Evolutionary conservation across 2,888 invertebrate genomes (phyloP).

Genomic region (Eledona agricola): DNA sequence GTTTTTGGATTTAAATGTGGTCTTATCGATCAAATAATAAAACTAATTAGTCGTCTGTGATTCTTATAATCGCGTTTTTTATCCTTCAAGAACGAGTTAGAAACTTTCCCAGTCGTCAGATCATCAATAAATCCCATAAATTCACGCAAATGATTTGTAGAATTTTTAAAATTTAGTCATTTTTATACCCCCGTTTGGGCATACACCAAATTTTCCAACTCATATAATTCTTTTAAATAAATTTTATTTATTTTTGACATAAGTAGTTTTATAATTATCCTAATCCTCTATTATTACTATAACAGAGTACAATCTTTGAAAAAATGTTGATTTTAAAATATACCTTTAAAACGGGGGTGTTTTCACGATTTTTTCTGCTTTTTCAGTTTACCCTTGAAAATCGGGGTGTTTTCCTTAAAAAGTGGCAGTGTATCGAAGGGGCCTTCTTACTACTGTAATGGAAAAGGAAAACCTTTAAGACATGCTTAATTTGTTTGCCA

Average conservation of each 20-base stretch:
- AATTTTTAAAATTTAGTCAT: conserved; percentile 17
- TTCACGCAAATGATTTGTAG: conserved; percentile 9
- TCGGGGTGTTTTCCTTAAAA: conserved; percentile 1
- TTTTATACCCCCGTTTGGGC: conserved; percentile 15
- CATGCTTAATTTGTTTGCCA: too few species aligned
- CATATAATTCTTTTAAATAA: conserved; percentile 19
- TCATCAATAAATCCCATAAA: conserved; percentile 10
- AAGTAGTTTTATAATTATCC: conserved; percentile 22
- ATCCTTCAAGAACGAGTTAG: too few species aligned
- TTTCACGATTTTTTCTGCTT: too few species aligned
- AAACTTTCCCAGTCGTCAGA: conserved; percentile 8
- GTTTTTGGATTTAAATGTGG: conserved; percentile 1
- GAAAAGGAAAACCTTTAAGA: too few species aligned
- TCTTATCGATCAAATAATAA: too few species aligned
- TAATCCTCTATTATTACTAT: conserved; percentile 20
- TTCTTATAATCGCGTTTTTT: too few species aligned
- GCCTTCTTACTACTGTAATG: neutral
- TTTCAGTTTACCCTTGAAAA: conserved; percentile 1
- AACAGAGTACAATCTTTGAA: conserved; percentile 19
- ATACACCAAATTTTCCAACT: conserved; percentile 21
- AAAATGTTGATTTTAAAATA: conserved; percentile 22
- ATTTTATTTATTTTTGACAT: conserved; percentile 21
- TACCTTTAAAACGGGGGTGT: conserved; percentile 6
- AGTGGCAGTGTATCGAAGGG: conserved; percentile 4
- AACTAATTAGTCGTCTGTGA: neutral